These are phyloP conservation scores for Automeris io DNA, from an alignment of 2,888 invertebrate species.

Conservation along the genomic window DNA sequence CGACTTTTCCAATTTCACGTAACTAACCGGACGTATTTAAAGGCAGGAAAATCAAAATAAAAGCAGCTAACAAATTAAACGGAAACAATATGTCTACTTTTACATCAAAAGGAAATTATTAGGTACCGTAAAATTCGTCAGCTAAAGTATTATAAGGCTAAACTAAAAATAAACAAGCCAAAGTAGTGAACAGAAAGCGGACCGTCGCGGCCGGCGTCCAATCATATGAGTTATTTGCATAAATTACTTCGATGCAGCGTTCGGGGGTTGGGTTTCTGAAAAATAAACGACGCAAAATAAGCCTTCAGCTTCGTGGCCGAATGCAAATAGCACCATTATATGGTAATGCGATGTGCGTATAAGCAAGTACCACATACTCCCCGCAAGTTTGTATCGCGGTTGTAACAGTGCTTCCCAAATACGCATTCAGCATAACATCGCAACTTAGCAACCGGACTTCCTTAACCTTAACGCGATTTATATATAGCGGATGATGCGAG, in stretches of 20 bases:
- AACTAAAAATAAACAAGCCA: constrained; percentile 35
- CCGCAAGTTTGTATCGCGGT: constrained; percentile 44
- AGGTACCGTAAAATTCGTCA: not conserved
- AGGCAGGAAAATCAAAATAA: constrained; percentile 10
- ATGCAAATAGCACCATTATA: constrained; percentile 73
- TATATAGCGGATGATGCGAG: constrained; percentile 15
- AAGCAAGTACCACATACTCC: constrained; percentile 22
- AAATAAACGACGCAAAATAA: constrained; percentile 65
- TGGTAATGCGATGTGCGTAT: constrained; percentile 66
- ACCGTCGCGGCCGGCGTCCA: constrained; percentile 44
- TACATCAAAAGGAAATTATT: not conserved
- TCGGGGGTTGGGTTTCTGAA: constrained; percentile 58
- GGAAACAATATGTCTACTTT: not conserved
- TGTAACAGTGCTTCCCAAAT: constrained; percentile 44
- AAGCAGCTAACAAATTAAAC: constrained; percentile 3
- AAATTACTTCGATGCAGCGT: constrained; percentile 57
- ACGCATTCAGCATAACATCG: constrained; percentile 45
- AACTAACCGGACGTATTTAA: constrained; percentile 10
- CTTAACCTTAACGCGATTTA: constrained; percentile 20
- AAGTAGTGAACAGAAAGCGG: constrained; percentile 39
- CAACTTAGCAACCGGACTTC: constrained; percentile 36
- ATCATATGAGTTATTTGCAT: constrained; percentile 66
- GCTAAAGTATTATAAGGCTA: constrained; percentile 6
- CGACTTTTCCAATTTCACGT: constrained; percentile 15
- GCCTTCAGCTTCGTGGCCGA: constrained; percentile 47